phyloP scores from a whole-genome alignment of 2,113 vertebrate genomes.

The Pterophyllum scalare region DNA sequence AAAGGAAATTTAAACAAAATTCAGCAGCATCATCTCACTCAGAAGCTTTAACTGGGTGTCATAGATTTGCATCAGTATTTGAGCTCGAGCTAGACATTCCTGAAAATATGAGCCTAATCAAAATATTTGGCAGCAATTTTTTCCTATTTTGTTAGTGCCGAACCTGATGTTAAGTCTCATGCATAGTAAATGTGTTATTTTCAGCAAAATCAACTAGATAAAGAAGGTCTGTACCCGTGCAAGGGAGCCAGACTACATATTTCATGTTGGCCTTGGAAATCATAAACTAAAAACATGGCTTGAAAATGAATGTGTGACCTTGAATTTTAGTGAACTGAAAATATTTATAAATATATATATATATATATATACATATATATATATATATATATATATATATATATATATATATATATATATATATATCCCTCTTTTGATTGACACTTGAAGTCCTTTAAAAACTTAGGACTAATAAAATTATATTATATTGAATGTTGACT shows the following conservation, averaged over 20 bases:
- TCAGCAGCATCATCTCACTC: neutral
- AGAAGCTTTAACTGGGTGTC: neutral
- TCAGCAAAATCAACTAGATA: neutral
- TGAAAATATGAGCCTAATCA: neutral
- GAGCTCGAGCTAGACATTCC: neutral
- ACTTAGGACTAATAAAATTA: too few species aligned
- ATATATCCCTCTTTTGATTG: too few species aligned
- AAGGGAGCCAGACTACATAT: neutral
- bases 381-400: too few species aligned
- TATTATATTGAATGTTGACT: too few species aligned
- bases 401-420: too few species aligned
- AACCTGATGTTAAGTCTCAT: neutral
- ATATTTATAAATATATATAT: neutral
- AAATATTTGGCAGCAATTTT: neutral
- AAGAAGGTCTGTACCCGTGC: neutral
- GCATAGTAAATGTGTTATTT: neutral
- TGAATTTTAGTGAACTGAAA: neutral
- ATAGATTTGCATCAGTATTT: neutral
- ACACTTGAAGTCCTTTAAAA: too few species aligned
- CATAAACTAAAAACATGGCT: neutral
- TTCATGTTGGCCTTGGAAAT: neutral
- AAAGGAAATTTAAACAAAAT: neutral
- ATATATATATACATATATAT: too few species aligned
- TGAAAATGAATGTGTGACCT: neutral
- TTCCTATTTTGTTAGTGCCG: neutral